Conservation (phyloP, 2,888 invertebrate species). For the Pelosia muscerda region DNA sequence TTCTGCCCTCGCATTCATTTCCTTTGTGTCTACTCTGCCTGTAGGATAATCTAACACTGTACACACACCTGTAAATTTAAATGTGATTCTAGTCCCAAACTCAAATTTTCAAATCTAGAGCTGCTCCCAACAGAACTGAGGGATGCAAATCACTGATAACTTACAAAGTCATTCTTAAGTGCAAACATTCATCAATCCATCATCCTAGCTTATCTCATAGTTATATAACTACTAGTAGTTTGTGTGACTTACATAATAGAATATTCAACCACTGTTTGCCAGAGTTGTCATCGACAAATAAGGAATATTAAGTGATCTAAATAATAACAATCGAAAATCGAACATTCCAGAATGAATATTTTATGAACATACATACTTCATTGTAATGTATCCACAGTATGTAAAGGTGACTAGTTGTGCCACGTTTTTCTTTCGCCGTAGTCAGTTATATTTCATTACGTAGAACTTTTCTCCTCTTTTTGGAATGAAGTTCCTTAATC, state of each 20-base stretch:
- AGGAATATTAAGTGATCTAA: neutral
- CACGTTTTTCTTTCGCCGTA: neutral
- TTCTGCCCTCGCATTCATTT: no score
- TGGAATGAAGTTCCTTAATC: no score
- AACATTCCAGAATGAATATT: neutral
- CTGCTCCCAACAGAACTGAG: neutral
- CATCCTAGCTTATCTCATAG: neutral
- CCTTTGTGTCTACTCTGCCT: no score
- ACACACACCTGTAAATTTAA: no score
- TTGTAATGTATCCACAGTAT: neutral
- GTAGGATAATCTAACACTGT: no score
- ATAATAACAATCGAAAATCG: neutral
- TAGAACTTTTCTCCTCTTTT: neutral
- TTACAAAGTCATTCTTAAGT: neutral
- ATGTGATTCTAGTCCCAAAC: no score
- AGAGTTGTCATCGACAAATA: neutral
- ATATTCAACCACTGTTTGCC: constrained; percentile 1
- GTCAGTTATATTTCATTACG: neutral
- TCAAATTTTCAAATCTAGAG: no score
- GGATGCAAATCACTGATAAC: neutral
- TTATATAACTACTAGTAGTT: neutral
- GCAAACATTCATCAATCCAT: constrained; percentile 4
- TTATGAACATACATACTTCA: no score
- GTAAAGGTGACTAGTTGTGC: neutral
- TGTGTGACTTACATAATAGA: neutral